These are phyloP conservation scores for Lepidochitona cinerea DNA, from an alignment of 2,888 invertebrate genomes.

Conservation along the genomic window DNA sequence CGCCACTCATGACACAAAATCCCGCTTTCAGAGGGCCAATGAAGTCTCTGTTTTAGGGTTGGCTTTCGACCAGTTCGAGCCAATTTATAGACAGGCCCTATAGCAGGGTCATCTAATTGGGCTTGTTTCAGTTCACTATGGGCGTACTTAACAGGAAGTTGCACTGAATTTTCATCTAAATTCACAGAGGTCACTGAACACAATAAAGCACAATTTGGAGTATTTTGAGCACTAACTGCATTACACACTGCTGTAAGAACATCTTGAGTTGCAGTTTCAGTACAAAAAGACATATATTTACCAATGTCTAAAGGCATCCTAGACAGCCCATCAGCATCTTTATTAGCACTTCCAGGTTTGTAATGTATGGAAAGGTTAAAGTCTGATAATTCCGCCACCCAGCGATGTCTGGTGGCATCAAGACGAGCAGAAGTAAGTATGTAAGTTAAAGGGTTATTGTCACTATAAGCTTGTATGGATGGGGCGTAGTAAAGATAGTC, in stretches of 20 bases:
- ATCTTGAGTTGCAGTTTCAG: not conserved
- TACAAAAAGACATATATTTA: not conserved
- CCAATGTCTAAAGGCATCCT: not conserved
- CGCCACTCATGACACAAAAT: too few species aligned
- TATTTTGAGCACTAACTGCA: not conserved
- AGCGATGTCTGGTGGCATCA: constrained; percentile 9
- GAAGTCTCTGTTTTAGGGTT: too few species aligned
- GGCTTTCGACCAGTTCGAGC: too few species aligned
- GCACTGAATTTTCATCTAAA: not conserved
- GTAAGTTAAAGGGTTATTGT: constrained; percentile 8
- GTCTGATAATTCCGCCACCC: not conserved
- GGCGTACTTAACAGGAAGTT: too few species aligned
- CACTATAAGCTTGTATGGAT: not conserved
- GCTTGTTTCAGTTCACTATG: too few species aligned
- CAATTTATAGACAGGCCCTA: too few species aligned
- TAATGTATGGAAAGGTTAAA: not conserved
- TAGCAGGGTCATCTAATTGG: too few species aligned
- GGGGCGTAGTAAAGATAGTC: constrained; percentile 7
- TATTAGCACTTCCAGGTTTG: not conserved
- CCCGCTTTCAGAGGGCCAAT: too few species aligned
- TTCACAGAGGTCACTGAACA: not conserved
- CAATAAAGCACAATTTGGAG: not conserved
- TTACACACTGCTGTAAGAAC: not conserved
- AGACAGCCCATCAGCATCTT: constrained; percentile 6
- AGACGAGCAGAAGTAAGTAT: constrained; percentile 1